Conservation (phyloP, 2,113 vertebrate genomes). For the Aramus guarauna region DNA sequence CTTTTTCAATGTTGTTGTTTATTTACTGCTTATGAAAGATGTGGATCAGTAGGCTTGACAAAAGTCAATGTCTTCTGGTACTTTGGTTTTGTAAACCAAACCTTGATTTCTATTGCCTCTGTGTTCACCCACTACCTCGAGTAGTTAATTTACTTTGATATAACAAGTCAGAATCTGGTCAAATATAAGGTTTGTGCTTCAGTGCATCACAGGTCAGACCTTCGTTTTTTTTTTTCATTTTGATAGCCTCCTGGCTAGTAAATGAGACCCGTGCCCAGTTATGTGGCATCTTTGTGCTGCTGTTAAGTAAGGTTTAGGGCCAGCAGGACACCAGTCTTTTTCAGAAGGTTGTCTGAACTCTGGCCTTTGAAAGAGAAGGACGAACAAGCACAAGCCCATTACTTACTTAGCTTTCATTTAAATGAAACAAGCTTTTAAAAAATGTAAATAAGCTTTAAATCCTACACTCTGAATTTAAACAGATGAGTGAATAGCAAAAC, state of each 20-base stretch:
- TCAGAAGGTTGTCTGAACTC: background rate
- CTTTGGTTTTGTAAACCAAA: background rate
- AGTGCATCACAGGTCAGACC: background rate
- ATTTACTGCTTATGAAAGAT: background rate
- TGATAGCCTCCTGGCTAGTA: background rate
- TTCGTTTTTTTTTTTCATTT: background rate
- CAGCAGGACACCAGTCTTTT: background rate
- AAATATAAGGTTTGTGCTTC: background rate
- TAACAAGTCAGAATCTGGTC: background rate
- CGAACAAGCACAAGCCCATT: background rate
- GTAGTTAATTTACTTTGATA: background rate
- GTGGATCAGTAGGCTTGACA: background rate
- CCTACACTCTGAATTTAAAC: background rate
- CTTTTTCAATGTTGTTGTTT: background rate
- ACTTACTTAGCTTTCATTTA: background rate
- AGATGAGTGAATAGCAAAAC: conserved; percentile 15
- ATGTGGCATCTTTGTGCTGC: background rate
- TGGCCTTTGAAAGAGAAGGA: background rate
- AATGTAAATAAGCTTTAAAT: background rate
- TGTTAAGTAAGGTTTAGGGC: background rate
- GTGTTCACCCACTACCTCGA: background rate
- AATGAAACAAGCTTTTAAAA: background rate
- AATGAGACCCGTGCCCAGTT: background rate
- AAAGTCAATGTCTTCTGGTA: background rate
- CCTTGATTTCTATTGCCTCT: background rate